Evolutionary conservation across 1,140 invertebrate species (phyloP).

Genomic region (Procambarus clarkii): DNA sequence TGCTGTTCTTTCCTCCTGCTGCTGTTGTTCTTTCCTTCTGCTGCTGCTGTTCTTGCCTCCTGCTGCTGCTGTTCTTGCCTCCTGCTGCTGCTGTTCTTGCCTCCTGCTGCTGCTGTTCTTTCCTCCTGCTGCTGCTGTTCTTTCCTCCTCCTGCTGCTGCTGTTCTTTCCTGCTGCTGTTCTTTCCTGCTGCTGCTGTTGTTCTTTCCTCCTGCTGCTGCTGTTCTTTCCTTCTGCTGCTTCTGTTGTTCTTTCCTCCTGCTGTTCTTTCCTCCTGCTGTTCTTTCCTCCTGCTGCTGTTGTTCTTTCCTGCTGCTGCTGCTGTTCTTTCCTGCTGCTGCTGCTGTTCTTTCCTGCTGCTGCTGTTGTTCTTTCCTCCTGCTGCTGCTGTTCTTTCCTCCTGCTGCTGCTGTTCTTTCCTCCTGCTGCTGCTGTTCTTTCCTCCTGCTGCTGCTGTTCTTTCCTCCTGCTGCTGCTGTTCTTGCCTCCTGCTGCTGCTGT

Average conservation of each 20-base stretch:
- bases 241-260: not conserved
- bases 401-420: not conserved
- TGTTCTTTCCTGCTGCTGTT: not conserved
- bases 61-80: no score
- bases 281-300: not conserved
- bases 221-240: not conserved
- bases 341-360: not conserved
- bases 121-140: no score
- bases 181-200: not conserved
- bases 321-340: no score
- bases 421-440: not conserved
- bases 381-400: not conserved
- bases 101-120: no score
- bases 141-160: not conserved
- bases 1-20: no score
- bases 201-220: not conserved
- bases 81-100: no score
- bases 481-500: not conserved
- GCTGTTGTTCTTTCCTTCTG: no score
- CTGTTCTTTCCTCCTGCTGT: not conserved
- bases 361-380: not conserved
- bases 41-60: no score
- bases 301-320: not conserved
- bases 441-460: not conserved
- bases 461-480: not conserved